Conservation (phyloP, 1,140 invertebrate species). For the Trichonephila clavata region DNA sequence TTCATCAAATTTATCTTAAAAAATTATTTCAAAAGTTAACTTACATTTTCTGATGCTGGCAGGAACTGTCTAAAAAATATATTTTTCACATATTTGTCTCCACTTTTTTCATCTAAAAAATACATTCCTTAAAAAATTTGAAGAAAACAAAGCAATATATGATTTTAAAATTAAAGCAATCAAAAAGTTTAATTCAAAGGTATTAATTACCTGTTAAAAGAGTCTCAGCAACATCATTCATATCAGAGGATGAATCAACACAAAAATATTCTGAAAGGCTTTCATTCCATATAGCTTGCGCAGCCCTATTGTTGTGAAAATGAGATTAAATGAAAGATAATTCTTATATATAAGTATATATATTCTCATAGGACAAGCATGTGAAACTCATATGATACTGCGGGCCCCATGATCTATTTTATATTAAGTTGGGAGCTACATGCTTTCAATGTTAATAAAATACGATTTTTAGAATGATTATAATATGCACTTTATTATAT, state of each 20-base stretch:
- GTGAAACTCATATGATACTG: no score
- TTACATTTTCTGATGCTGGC: slow-evolving; percentile 85
- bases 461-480: no score
- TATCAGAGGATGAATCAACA: slow-evolving; percentile 89
- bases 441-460: no score
- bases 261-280: slow-evolving; percentile 90
- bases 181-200: background rate
- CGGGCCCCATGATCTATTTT: no score
- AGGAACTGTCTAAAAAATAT: slow-evolving; percentile 91
- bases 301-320: slow-evolving; percentile 84
- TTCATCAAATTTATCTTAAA: background rate
- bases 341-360: no score
- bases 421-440: no score
- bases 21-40: slow-evolving; percentile 40
- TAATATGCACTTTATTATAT: no score
- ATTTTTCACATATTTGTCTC: slow-evolving; percentile 81
- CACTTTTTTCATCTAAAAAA: slow-evolving; percentile 82
- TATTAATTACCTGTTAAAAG: slow-evolving; percentile 85
- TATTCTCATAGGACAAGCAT: no score
- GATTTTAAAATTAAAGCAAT: background rate
- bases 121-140: slow-evolving; percentile 56
- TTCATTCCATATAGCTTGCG: slow-evolving; percentile 86
- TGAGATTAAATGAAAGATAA: slow-evolving; percentile 68
- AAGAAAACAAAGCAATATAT: background rate
- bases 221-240: slow-evolving; percentile 89